phyloP scores from a whole-genome alignment of 2,113 vertebrate genomes.

The Callocephalon fimbriatum region DNA sequence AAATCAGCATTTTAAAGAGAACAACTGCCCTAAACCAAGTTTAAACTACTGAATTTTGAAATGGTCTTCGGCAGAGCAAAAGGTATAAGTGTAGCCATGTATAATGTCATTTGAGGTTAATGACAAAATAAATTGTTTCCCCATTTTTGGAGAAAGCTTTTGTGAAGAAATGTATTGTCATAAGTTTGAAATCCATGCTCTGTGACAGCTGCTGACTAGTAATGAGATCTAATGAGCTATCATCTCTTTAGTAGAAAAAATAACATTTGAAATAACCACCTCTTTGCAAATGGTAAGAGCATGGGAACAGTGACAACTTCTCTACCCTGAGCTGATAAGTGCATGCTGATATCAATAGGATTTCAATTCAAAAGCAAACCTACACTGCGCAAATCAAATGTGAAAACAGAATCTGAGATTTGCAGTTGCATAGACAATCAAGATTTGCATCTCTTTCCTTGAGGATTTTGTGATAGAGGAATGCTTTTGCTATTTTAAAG shows the following conservation, averaged over 20 bases:
- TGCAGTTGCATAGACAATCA: conserved; percentile 8
- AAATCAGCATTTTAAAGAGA: conserved; percentile 16
- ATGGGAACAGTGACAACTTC: conserved; percentile 29
- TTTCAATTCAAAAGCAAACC: conserved; percentile 67
- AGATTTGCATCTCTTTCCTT: conserved; percentile 7
- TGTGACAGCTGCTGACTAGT: conserved; percentile 72
- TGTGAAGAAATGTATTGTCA: conserved; percentile 58
- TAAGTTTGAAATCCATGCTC: conserved; percentile 73
- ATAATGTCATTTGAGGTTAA: conserved; percentile 70
- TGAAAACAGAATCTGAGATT: conserved; percentile 29
- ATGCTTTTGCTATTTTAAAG: neutral
- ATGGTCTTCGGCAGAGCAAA: conserved; percentile 43
- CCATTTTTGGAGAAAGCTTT: conserved; percentile 61
- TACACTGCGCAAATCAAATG: conserved; percentile 36
- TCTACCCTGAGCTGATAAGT: conserved; percentile 45
- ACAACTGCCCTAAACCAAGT: conserved; percentile 31
- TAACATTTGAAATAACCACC: conserved; percentile 65
- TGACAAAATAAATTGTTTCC: conserved; percentile 72
- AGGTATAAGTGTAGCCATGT: conserved; percentile 50
- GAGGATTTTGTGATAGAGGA: neutral
- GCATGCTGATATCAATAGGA: conserved; percentile 51
- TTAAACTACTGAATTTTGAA: conserved; percentile 68
- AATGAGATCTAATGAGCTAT: conserved; percentile 78
- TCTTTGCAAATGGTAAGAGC: conserved; percentile 66
- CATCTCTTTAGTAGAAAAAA: conserved; percentile 69